Base-by-base conservation (phyloP, 2,888 invertebrate species). In the Heliconius sara region DNA sequence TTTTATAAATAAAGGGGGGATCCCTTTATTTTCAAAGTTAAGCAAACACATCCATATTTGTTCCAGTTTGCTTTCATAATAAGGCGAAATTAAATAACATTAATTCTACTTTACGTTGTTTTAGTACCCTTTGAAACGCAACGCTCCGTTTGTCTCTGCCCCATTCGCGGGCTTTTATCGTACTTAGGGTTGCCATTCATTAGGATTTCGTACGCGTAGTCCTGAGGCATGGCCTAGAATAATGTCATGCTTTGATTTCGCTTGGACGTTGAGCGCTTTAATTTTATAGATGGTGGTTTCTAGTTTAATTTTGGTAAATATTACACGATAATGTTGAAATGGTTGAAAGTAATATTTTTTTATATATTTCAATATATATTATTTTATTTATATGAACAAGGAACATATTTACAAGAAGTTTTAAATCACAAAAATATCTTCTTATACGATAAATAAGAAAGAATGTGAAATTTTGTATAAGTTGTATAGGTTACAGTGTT, bases 131-230 rank as follows among this genome's bases (percentile, higher is more conserved):
- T 74, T 74, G 75, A 74, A 68, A 75, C 43, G 74, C 68, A 57
- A 52, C 60, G 68, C 74, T 74, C 60, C 75, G 84, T 84, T 83
- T 85, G 81, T 81, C 82, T 84, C 79, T 81, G 82, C 85, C 86
- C 87, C 85, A 87, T 88, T 86, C 85, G 90, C 85, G 90, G 91
- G 87, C 88, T 89, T 91, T 89, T 89, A 89, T 87, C 85, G 87
- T 86, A 85, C 87, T 88, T 83, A 82, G 80, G 83, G 84, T 77
- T 83, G 79, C 84, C 84, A 83, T 84, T 81, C 83, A 83, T 84
- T 84, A 84, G 83, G 80, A 83, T 84, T 83, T 83, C 81, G 80
- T 78, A 78, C 80, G 80, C 81, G 83, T 83, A 76, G 78, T 83
- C 80, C 78, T 81, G 82, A 82, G 76, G 78, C 76, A 81, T 80